These are phyloP conservation scores for Diglossa brunneiventris DNA, from an alignment of 2,113 vertebrate genomes.

Conservation along the genomic window DNA sequence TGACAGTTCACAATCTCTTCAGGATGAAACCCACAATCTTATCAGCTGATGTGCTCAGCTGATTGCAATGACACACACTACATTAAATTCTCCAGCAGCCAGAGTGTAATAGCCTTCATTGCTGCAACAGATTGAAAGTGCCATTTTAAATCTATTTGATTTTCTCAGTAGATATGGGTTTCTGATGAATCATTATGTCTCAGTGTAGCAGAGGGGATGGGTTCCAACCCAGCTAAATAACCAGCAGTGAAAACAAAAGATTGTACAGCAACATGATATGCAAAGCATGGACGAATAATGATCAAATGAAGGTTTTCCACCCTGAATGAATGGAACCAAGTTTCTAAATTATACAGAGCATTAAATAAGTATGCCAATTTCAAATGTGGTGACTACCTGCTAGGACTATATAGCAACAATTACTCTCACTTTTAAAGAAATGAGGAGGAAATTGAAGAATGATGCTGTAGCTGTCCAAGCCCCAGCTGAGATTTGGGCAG, in stretches of 20 bases:
- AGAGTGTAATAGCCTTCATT: not conserved
- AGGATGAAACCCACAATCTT: not conserved
- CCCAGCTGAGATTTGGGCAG: not conserved
- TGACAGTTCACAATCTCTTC: not conserved
- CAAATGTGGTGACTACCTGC: not conserved
- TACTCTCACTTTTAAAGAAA: not conserved
- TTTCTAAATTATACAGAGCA: not conserved
- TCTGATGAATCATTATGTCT: not conserved
- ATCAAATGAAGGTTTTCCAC: not conserved
- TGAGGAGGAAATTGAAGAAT: not conserved
- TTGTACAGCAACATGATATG: not conserved
- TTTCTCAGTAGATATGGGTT: not conserved
- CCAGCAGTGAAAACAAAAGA: not conserved
- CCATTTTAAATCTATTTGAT: not conserved
- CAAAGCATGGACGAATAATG: not conserved
- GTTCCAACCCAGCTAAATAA: not conserved
- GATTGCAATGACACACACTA: not conserved
- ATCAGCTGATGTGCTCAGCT: not conserved
- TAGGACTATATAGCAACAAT: not conserved
- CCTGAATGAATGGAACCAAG: not conserved
- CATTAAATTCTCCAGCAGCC: slow-evolving; percentile 19
- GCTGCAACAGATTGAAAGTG: not conserved
- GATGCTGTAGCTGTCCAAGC: not conserved
- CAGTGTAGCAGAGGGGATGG: not conserved
- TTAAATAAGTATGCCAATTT: not conserved